Evolutionary conservation across 1,140 invertebrate species (phyloP).

Genomic region (Anadara kagoshimensis): DNA sequence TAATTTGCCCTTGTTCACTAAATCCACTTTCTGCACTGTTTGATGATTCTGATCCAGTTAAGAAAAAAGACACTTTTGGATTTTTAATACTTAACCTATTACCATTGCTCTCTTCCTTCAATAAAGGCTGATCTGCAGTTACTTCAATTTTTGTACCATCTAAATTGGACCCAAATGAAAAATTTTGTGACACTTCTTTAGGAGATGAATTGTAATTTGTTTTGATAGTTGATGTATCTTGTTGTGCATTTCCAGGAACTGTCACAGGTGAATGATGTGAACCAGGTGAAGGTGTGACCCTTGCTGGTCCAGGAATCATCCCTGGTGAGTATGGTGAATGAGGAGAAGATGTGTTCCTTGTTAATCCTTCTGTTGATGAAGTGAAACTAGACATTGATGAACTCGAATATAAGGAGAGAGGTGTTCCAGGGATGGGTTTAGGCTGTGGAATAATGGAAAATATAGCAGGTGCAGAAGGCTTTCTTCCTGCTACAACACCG

Average conservation of each 20-base stretch:
- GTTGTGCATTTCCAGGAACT: no score
- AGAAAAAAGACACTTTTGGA: slow-evolving; percentile 52
- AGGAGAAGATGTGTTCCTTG: no score
- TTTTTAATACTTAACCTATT: neutral
- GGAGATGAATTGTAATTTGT: neutral
- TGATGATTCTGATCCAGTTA: slow-evolving; percentile 49
- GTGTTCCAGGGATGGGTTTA: slow-evolving; percentile 51
- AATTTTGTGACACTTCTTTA: slow-evolving; percentile 1
- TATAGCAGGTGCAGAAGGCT: slow-evolving; percentile 35
- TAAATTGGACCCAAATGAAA: neutral
- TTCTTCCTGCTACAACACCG: slow-evolving; percentile 59
- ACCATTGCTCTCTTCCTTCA: neutral
- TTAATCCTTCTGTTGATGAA: neutral
- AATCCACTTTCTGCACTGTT: slow-evolving; percentile 59
- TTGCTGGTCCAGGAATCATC: no score
- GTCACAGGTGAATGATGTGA: no score
- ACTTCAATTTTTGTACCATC: neutral
- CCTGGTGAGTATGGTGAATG: no score
- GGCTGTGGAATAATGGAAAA: slow-evolving; percentile 21
- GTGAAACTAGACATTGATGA: slow-evolving; percentile 5
- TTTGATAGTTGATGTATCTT: neutral
- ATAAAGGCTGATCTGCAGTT: neutral
- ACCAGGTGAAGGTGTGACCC: no score
- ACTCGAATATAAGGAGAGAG: slow-evolving; percentile 8
- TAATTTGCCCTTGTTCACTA: slow-evolving; percentile 48